These are phyloP conservation scores for Busseola fusca DNA, from an alignment of 2,888 invertebrate species.

Conservation along the genomic window DNA sequence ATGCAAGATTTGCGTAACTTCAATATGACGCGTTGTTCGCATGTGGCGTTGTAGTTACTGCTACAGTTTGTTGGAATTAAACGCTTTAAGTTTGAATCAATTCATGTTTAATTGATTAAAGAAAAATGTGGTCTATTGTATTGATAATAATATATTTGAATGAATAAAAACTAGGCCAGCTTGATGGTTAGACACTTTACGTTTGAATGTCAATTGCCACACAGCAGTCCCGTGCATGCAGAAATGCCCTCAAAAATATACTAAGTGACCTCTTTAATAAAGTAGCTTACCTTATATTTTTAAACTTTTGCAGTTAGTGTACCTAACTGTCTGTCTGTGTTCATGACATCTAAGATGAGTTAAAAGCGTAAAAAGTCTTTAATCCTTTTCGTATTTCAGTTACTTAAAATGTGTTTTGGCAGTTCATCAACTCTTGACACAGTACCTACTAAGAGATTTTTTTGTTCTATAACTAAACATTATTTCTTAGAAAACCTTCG, in stretches of 20 bases:
- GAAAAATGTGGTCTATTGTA: background rate
- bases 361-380: conserved; percentile 36
- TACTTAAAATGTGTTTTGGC: conserved; percentile 39
- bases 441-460: conserved; percentile 9
- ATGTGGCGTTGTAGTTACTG: too few species aligned
- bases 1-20: too few species aligned
- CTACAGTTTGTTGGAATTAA: background rate
- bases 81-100: background rate
- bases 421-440: conserved; percentile 42
- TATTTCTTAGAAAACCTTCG: background rate
- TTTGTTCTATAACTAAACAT: background rate
- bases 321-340: conserved; percentile 31
- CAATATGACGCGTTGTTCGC: too few species aligned
- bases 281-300: conserved; percentile 22
- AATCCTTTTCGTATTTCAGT: conserved; percentile 25
- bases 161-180: background rate
- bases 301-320: conserved; percentile 7
- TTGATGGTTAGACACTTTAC: background rate
- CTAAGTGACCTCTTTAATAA: conserved; percentile 14
- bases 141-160: conserved; percentile 1
- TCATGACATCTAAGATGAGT: conserved; percentile 39
- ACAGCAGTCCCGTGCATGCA: background rate
- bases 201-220: conserved; percentile 26
- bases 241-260: conserved; percentile 14
- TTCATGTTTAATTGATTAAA: background rate